A percentile compares a stretch with the other conserved stretches of the same genome.
phyloP scores from a whole-genome alignment of 2,888 invertebrate species.

The Norana najaformis region DNA sequence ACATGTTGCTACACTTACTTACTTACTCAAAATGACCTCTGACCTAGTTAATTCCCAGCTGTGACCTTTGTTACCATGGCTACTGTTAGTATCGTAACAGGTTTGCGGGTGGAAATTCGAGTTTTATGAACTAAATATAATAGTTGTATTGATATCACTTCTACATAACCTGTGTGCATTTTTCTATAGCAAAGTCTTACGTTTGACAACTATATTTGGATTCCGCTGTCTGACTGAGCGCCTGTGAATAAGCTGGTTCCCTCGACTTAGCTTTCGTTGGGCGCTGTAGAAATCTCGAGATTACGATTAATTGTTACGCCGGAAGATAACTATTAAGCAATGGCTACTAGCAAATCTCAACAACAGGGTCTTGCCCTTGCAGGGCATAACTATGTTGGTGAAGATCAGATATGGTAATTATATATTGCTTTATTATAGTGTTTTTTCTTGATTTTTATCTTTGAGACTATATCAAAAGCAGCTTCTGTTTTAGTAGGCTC shows the following conservation, averaged over 20 bases:
- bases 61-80: conserved; percentile 5
- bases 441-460: neutral
- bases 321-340: neutral
- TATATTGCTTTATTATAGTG: neutral
- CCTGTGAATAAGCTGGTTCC: too few relatives aligned
- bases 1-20: too few relatives aligned
- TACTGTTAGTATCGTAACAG: neutral
- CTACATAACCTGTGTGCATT: neutral
- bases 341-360: neutral
- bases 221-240: too few relatives aligned
- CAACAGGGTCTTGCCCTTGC: conserved; percentile 48
- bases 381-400: conserved; percentile 56
- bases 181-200: neutral
- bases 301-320: neutral
- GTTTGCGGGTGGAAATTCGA: neutral
- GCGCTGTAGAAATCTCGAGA: too few relatives aligned
- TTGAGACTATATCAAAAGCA: neutral
- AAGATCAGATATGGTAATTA: conserved; percentile 58
- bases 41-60: neutral
- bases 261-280: too few relatives aligned
- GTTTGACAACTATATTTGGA: neutral
- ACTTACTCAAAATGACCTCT: neutral
- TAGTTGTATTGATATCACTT: neutral
- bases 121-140: neutral
- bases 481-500: too few relatives aligned